Evolutionary conservation across 2,113 vertebrate genomes (phyloP).

Genomic region (Oreochromis tanganicae): DNA sequence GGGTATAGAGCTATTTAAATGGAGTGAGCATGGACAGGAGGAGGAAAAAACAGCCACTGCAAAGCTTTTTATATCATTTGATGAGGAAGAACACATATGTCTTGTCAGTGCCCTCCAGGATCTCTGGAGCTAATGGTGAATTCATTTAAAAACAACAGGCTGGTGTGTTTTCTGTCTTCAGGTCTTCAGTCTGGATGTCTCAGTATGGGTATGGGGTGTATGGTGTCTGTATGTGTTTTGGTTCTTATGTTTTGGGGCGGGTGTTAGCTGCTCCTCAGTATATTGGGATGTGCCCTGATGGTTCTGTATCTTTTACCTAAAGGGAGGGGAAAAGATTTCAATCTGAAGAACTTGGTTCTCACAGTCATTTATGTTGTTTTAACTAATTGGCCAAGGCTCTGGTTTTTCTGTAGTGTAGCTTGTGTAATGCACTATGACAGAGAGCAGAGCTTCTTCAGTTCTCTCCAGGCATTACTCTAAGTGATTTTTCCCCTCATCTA

Average conservation of each 20-base stretch:
- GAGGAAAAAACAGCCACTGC: not conserved
- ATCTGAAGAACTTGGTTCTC: not conserved
- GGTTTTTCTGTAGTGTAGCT: not conserved
- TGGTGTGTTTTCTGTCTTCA: not conserved
- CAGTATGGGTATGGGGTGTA: not conserved
- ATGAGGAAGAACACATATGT: not conserved
- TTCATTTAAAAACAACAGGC: not conserved
- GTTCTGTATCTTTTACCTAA: not conserved
- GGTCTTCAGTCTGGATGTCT: not conserved
- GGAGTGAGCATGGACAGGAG: not conserved
- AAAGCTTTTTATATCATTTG: not conserved
- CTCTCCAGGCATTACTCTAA: not conserved
- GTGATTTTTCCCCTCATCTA: not conserved
- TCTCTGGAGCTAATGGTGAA: not conserved
- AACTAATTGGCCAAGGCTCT: not conserved
- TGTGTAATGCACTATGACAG: not conserved
- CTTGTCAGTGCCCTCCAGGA: not conserved
- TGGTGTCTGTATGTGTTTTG: not conserved
- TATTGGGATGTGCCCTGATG: not conserved
- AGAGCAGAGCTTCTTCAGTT: not conserved
- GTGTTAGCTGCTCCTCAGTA: not conserved
- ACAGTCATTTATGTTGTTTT: not conserved
- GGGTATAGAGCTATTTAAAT: not conserved
- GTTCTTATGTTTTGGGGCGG: too few species aligned
- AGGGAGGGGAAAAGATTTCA: not conserved